phyloP scores from a whole-genome alignment of 2,113 vertebrate species.

The Rostratula benghalensis region DNA sequence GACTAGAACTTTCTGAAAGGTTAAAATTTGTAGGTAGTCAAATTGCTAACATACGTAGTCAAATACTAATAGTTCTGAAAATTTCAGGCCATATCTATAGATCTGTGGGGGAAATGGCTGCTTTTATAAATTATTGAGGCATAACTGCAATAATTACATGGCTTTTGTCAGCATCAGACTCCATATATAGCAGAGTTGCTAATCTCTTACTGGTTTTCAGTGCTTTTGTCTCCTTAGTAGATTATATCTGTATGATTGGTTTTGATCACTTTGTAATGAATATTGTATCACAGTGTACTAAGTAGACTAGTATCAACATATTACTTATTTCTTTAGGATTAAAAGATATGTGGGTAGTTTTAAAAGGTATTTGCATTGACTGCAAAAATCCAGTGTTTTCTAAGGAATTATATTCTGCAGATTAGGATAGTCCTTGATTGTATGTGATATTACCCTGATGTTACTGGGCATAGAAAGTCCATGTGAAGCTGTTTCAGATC shows the following conservation, averaged over 20 bases:
- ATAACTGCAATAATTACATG: conserved; percentile 27
- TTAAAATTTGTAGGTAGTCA: neutral
- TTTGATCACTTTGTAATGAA: conserved; percentile 56
- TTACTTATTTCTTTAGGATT: neutral
- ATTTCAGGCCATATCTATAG: neutral
- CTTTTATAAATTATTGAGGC: conserved; percentile 41
- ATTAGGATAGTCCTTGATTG: neutral
- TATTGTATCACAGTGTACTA: neutral
- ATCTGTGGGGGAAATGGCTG: neutral
- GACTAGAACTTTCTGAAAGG: neutral
- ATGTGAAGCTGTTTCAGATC: neutral
- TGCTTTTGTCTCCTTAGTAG: conserved; percentile 17
- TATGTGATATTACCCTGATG: neutral
- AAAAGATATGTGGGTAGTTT: neutral
- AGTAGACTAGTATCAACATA: neutral
- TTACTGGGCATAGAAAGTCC: neutral
- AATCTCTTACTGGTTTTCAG: neutral
- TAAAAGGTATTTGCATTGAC: neutral
- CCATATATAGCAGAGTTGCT: conserved; percentile 9
- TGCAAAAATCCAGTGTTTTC: neutral
- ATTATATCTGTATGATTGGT: neutral
- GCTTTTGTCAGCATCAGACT: conserved; percentile 1
- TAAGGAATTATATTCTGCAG: neutral
- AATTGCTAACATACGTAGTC: neutral
- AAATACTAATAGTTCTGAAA: neutral